Conservation (phyloP, 2,888 invertebrate genomes). For the Spialia ferax region DNA sequence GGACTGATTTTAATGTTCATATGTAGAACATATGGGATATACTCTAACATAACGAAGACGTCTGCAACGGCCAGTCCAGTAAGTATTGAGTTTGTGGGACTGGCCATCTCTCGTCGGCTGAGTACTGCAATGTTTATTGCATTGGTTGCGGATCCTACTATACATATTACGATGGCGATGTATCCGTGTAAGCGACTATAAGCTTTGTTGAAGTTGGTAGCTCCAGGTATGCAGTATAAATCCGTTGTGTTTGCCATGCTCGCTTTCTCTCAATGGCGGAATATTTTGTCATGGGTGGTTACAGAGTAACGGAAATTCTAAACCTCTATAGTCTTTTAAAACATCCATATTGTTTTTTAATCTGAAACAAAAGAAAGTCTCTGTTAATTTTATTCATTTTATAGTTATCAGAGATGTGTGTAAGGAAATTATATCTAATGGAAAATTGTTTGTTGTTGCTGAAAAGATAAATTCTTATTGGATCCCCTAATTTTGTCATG, state of each 20-base stretch:
- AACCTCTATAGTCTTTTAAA: slow-evolving; percentile 23
- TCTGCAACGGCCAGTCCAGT: slow-evolving; percentile 97
- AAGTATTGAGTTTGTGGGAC: slow-evolving; percentile 96
- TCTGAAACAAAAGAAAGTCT: slow-evolving; percentile 42
- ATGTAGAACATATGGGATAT: slow-evolving; percentile 95
- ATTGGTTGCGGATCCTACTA: slow-evolving; percentile 96
- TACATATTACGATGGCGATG: slow-evolving; percentile 94
- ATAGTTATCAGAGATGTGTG: neutral
- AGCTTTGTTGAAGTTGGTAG: slow-evolving; percentile 87
- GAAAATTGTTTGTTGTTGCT: neutral
- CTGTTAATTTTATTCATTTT: neutral
- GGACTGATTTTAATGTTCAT: slow-evolving; percentile 89
- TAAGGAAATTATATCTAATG: neutral
- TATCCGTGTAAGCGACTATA: slow-evolving; percentile 94
- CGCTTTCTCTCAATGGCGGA: slow-evolving; percentile 38
- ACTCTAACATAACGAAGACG: slow-evolving; percentile 97
- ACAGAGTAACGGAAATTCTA: neutral
- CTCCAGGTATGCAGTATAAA: slow-evolving; percentile 85
- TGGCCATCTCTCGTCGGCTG: slow-evolving; percentile 95
- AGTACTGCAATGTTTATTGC: slow-evolving; percentile 96
- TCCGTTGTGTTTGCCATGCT: slow-evolving; percentile 72
- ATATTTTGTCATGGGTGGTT: slow-evolving; percentile 47
- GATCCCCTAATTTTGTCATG: neutral
- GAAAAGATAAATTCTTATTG: neutral
- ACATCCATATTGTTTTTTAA: slow-evolving; percentile 29